These are phyloP conservation scores for Smithornis capensis DNA, from an alignment of 2,113 vertebrate genomes.

Conservation along the genomic window DNA sequence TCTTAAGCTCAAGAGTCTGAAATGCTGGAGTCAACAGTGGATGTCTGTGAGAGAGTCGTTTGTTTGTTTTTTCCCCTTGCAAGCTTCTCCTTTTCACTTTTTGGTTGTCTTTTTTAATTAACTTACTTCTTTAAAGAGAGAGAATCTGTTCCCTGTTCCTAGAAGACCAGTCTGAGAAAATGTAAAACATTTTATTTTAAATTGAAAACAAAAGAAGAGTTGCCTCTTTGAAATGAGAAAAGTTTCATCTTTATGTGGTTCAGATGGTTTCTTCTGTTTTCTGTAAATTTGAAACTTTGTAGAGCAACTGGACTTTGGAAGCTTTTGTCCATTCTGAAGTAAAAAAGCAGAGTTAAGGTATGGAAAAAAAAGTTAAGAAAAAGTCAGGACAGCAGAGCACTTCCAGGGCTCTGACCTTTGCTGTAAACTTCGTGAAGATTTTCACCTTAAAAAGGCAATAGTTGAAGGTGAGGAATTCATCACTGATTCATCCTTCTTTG, in stretches of 20 bases:
- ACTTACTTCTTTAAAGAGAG: neutral
- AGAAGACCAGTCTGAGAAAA: constrained; percentile 3
- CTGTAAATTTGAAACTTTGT: neutral
- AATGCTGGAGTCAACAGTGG: neutral
- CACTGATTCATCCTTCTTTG: neutral
- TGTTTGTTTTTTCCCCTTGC: neutral
- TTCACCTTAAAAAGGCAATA: neutral
- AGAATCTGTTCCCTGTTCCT: constrained; percentile 29
- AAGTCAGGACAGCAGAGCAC: neutral
- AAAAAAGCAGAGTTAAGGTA: neutral
- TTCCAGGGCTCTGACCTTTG: neutral
- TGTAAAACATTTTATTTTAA: constrained; percentile 14
- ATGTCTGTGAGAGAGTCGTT: neutral
- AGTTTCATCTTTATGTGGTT: neutral
- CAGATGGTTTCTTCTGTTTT: neutral
- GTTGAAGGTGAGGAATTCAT: neutral
- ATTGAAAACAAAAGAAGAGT: constrained; percentile 13
- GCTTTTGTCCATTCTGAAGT: neutral
- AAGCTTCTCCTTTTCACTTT: neutral
- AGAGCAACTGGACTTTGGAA: neutral
- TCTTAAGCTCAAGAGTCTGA: neutral
- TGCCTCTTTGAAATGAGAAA: neutral
- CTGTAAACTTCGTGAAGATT: neutral
- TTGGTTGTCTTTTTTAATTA: constrained; percentile 13
- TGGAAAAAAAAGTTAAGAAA: neutral